Base-by-base conservation (phyloP, 2,113 vertebrate species). In the Alexandromys fortis region DNA sequence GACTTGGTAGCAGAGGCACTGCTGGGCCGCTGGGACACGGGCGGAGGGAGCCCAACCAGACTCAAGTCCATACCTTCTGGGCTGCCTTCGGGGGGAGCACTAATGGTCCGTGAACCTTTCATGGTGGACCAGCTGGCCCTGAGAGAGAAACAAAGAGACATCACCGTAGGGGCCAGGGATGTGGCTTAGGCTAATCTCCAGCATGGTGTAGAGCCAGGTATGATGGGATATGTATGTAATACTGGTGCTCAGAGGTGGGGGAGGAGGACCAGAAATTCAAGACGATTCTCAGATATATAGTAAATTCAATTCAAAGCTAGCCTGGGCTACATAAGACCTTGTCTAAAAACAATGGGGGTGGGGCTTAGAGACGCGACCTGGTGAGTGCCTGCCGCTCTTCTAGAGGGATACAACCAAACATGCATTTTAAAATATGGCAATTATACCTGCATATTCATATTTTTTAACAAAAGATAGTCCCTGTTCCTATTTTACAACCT, bases 11-110 rank as follows among this genome's bases (percentile, higher is more conserved):
- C 94, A 0, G 98, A 98, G 0, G 99, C 99, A 0, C 99, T 99
- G 98, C 98, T 97, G 1, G 99, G 99, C 7, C 99, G 98, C 22
- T 97, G 98, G 72, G 95, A 97, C 73, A 99, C 47, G 0, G 99
- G 98, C 0, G 98, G 98, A 1, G 99, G 99, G 11, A 99, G 98
- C 24, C 99, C 99, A 0, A 98, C 98, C 92, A 99, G 97, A 92
- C 98, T 98, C 92, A 99, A 99, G 49, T 99, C 99, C 78, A 98
- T 19, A 0, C 94, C 58, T 0, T 98, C 98, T 0, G 98, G 97
- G 11, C 47, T 92, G 0, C 98, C 17, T 98, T 87, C 19, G 58
- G 98, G 55, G 97, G 95, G 26, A 17, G 98, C 97, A 96, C 99
- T 98, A 7, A 5, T 0, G 5, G 82, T 52, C 82, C 98, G 99